These are phyloP conservation scores for Climacteris rufus DNA, from an alignment of 2,113 vertebrate species.

Conservation along the genomic window DNA sequence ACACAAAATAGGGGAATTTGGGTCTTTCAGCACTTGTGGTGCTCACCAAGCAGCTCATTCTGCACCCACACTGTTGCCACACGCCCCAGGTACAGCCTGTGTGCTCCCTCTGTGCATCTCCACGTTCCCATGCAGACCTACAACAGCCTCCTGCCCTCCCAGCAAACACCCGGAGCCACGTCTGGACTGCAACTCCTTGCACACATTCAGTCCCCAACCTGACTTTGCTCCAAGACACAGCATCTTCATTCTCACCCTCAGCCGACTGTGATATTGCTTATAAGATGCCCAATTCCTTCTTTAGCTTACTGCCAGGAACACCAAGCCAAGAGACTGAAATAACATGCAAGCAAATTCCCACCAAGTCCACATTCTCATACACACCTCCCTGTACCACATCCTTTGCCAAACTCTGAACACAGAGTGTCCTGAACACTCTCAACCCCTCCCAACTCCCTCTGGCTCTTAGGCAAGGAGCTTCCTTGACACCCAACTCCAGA, in stretches of 20 bases:
- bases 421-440: not conserved
- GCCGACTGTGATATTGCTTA: not conserved
- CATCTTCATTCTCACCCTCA: not conserved
- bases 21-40: not conserved
- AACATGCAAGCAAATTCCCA: not conserved
- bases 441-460: not conserved
- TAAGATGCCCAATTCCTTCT: not conserved
- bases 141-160: not conserved
- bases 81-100: accelerated
- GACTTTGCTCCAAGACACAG: not conserved
- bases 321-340: not conserved
- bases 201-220: not conserved
- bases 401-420: not conserved
- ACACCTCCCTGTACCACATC: not conserved
- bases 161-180: not conserved
- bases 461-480: not conserved
- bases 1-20: not conserved
- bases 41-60: not conserved
- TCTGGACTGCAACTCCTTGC: not conserved
- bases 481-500: not conserved
- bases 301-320: not conserved
- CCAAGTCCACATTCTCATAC: not conserved
- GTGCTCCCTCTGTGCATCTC: not conserved
- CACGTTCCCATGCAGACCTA: not conserved
- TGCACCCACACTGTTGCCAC: not conserved